Evolutionary conservation across 2,113 vertebrate species (phyloP).

Genomic region (Macaca fascicularis): DNA sequence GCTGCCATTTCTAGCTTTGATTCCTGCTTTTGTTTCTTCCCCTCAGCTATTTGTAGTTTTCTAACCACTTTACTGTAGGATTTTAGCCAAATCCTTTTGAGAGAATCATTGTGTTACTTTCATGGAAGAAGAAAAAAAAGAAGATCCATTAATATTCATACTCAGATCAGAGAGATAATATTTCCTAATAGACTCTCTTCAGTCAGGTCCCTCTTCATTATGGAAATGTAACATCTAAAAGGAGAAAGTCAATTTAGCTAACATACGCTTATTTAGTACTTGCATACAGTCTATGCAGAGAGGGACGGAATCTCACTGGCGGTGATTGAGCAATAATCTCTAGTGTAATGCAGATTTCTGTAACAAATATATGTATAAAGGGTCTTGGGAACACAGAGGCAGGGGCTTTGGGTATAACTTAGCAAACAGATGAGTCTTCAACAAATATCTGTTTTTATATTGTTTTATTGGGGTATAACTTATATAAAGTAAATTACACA

Average conservation of each 20-base stretch:
- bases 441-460: neutral
- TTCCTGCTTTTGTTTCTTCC: neutral
- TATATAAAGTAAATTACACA: neutral
- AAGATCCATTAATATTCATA: neutral
- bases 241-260: neutral
- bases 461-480: neutral
- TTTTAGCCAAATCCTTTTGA: slow-evolving; percentile 51
- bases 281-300: neutral
- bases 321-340: neutral
- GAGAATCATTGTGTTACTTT: neutral
- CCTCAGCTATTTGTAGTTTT: neutral
- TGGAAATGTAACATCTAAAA: neutral
- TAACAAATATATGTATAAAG: neutral
- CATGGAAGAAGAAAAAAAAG: neutral
- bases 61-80: neutral
- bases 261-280: neutral
- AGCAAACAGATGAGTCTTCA: neutral
- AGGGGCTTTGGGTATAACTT: neutral
- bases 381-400: neutral
- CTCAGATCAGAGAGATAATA: neutral
- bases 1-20: neutral
- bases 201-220: neutral
- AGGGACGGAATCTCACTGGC: neutral
- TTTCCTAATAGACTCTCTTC: neutral
- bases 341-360: neutral